Conservation (phyloP, 2,888 invertebrate genomes). For the Caenorhabditis drosophilae region DNA sequence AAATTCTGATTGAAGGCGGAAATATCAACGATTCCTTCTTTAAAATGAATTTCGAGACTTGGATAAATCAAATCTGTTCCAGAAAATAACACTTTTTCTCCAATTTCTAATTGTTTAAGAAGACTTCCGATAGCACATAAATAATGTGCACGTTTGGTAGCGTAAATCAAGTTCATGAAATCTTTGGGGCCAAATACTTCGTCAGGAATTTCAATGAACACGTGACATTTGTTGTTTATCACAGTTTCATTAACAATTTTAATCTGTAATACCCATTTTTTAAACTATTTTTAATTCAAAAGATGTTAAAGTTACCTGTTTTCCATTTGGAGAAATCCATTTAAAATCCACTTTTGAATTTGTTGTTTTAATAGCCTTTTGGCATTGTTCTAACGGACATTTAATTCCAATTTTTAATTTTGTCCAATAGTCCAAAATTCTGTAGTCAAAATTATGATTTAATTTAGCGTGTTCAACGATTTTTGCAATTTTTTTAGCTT, state of each 20-base stretch:
- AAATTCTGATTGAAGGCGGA: slow-evolving; percentile 6
- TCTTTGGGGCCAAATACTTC: slow-evolving; percentile 29
- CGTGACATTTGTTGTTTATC: slow-evolving; percentile 2
- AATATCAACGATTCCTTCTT: slow-evolving; percentile 8
- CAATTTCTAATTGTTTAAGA: slow-evolving; percentile 3
- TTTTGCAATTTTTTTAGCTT: slow-evolving; percentile 3
- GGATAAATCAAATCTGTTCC: slow-evolving; percentile 3
- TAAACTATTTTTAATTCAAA: background rate
- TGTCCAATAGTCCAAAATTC: slow-evolving; percentile 32
- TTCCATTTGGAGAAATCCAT: slow-evolving; percentile 19
- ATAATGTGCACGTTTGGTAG: slow-evolving; percentile 29
- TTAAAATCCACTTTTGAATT: slow-evolving; percentile 18
- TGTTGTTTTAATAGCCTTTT: slow-evolving; percentile 13
- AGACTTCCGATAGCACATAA: slow-evolving; percentile 12
- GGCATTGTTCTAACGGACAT: slow-evolving; percentile 21
- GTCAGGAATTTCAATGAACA: slow-evolving; percentile 30
- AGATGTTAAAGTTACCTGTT: slow-evolving; percentile 5
- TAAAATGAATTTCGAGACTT: background rate
- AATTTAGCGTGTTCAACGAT: slow-evolving; percentile 11
- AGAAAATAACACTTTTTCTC: background rate
- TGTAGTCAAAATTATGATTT: slow-evolving; percentile 23
- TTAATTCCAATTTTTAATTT: slow-evolving; percentile 10
- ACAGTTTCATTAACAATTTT: background rate
- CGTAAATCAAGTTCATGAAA: slow-evolving; percentile 22
- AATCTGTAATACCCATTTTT: background rate